Evolutionary conservation across 2,113 vertebrate genomes (phyloP), one percentile per base, ranked within the genome.

Genomic region (Petrocephalus zakoni): DNA sequence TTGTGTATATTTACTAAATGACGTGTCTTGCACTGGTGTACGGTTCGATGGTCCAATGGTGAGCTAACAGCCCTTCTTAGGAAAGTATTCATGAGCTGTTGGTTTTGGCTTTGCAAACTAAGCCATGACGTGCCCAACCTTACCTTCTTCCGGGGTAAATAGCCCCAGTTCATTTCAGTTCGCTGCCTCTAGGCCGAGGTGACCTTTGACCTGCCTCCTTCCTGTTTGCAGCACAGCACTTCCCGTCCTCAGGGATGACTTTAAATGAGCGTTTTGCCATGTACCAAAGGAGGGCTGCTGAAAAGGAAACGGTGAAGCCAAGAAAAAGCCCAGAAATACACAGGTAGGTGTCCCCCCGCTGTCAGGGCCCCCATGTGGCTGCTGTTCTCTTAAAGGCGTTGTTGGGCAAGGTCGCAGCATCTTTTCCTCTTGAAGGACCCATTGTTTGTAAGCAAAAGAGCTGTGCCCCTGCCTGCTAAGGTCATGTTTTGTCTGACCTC

Each of bases 281-380:
- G 94, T 99, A 99, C 94, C 95, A 99, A 95, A 98, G 98, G 95
- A 96, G 95, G 96, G 96, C 98, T 93, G 97, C 96, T 90, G 97
- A 99, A 92, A 97, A 98, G 92, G 98, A 99, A 92, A 96, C 96
- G 91, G 95, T 96, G 94, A 99, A 98, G 95, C 96, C 95, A 89
- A 97, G 98, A 93, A 99, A 99, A 95, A 99, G 98, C 93, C 98
- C 98, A 95, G 98, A 99, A 94, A 99, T 99, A 94, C 98, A 99
- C 96, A 99, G 98, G 98, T 99, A 94, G 91, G 95, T 55, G 37
- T 34, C 52, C 21, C 21, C 47, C 19, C 29, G 29, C 19, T 13
- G 19, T 49, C 11, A 13, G 11, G 82, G 5, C 15, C 42, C 61
- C 61, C n/a, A 0, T 49, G 46, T 49, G 42, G 4, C 22, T 9